Evolutionary conservation across 2,888 invertebrate species (phyloP), one percentile per base, ranked within the genome.

Genomic region (Apamea epomidion): DNA sequence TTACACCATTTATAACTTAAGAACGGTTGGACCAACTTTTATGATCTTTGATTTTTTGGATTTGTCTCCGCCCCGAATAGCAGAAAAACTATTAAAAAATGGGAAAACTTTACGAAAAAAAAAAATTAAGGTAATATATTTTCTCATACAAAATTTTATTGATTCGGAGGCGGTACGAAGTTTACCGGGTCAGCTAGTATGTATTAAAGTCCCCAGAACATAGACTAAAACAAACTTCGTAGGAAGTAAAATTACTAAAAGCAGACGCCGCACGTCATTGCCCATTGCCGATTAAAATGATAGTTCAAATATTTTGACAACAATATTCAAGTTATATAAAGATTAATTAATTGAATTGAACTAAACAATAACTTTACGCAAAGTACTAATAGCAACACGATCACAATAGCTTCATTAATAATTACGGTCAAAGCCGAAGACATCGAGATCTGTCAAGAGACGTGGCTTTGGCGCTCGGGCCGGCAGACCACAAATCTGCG

Each of bases 401-500:
- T 89, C 69, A 90, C 89, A 92, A 92, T 91, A 87, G 90, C 88
- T 90, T 91, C 91, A 94, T 94, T 94, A 94, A 93, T 94, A 93
- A 92, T 89, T 86, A 92, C 83, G 93, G 93, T 92, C 90, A 91
- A 87, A 87, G 90, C 86, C 84, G 90, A 94, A 93, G 94, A 92
- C 93, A 91, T 91, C 86, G 87, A 88, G 91, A 87, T 88, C 85
- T 90, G 91, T 91, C 91, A 92, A 92, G 92, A 91, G 92, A 91
- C 91, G 90, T 87, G 88, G 91, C 90, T 89, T 88, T 91, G 92
- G 90, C 89, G 90, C 90, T 91, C 90, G 90, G 90, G 89, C 91
- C 89, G 87, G 89, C 92, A 93, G 94, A 95, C 96, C 96, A 96
- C 96, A 95, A 96, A 97, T 96, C 96, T 95, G 95, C 91, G 95